Base-by-base conservation (phyloP, 35 echinoderm and acorn worm species). In the Anneissia japonica region DNA sequence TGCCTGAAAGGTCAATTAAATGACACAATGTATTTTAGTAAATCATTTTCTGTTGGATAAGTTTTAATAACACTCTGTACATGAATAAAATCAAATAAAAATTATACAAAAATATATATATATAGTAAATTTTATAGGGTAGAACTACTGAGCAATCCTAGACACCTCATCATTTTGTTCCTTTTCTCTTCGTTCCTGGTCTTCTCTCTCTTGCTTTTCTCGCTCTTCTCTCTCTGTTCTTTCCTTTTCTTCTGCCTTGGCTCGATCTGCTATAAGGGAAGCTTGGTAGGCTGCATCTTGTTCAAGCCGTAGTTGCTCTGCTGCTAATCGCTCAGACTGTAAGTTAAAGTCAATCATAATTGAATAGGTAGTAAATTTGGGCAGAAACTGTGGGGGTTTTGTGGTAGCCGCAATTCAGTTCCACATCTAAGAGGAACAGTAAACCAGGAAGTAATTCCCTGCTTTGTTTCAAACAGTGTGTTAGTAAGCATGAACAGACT, bases 281-380 rank as follows among this genome's bases (percentile, higher is more conserved):
- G 51, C 91, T 36, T 99, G 96, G 82, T 99, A 99, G 12, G 96
- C 96, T 37, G 72, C 72, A 51, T 99, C 96, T 84, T 99, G 96
- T 46, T 99, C 96, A 76, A 87, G 55, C 46, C 94, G 94, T 78
- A 99, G 64, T 77, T 39, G 45, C 76, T 94, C 92, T 4, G 91
- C 77, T 14, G 78, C 90, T 74, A 85, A 85, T 46, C 96, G 81
- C 36, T 94, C 92, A 83, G 88, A 86, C 96, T 99, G 85, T 46
- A 87, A 89, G 19, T n/a, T n/a, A n/a, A n/a, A n/a, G n/a, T n/a
- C n/a, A n/a, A n/a, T n/a, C n/a, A n/a, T n/a, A n/a, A n/a, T n/a
- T n/a, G n/a, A n/a, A n/a, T n/a, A n/a, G n/a, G n/a, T n/a, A n/a
- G n/a, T n/a, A n/a, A n/a, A n/a, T n/a, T n/a, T n/a, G n/a, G n/a